These are phyloP conservation scores for Platygyra sinensis DNA, from an alignment of 64 coral and sea anemone genomes.

Conservation along the genomic window DNA sequence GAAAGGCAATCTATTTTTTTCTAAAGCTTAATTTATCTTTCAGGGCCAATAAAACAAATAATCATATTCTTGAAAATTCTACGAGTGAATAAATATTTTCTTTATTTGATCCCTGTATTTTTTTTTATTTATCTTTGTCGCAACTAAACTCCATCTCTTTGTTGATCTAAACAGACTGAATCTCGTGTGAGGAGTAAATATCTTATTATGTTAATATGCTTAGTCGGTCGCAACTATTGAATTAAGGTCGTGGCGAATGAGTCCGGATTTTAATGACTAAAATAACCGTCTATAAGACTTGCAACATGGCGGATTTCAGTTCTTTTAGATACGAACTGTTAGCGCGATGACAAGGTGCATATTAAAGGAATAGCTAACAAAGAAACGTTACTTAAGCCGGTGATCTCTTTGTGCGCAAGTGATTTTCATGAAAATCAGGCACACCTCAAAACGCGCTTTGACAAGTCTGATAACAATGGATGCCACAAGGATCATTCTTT, in stretches of 20 bases:
- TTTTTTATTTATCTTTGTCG: neutral
- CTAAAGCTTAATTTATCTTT: neutral
- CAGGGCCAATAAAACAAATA: neutral
- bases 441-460: conserved; percentile 1
- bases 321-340: neutral
- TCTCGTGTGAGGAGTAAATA: neutral
- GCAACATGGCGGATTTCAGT: neutral
- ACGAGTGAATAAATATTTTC: conserved; percentile 20
- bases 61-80: neutral
- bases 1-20: neutral
- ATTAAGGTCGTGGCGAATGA: too few species aligned
- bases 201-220: neutral
- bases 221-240: too few species aligned
- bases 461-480: conserved; percentile 13
- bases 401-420: conserved; percentile 1
- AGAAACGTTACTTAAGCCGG: neutral
- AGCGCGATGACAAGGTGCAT: neutral
- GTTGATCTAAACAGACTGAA: conserved; percentile 36
- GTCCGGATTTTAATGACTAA: too few species aligned
- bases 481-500: neutral
- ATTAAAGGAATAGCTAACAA: neutral
- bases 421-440: conserved; percentile 39
- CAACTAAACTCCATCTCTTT: conserved; percentile 30
- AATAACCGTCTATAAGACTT: neutral
- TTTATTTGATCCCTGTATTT: conserved; percentile 15